Evolutionary conservation across 2,797 vertebrate species (phyloP).

Genomic region (Phyllotis vaccarum): DNA sequence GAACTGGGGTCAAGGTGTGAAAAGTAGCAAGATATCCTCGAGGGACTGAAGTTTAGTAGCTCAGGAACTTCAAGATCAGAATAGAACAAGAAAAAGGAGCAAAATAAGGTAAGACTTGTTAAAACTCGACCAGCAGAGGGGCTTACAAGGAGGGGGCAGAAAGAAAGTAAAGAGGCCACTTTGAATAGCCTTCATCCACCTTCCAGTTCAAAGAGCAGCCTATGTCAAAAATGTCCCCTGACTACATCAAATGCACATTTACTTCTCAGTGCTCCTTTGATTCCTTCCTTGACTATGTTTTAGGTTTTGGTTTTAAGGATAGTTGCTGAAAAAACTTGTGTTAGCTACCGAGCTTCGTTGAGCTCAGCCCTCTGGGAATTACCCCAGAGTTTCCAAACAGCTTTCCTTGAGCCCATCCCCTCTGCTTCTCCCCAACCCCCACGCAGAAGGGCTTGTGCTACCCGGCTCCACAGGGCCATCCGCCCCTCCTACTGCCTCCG

Average conservation of each 20-base stretch:
- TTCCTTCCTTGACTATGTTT: background rate
- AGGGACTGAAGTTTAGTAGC: background rate
- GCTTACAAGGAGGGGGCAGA: background rate
- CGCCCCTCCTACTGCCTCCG: conserved; percentile 38
- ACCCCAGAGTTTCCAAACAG: background rate
- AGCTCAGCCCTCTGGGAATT: background rate
- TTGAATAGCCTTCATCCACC: background rate
- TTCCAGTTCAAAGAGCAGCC: background rate
- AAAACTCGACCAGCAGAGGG: background rate
- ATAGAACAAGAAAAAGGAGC: background rate
- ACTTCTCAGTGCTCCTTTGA: background rate
- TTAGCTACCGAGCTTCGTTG: background rate
- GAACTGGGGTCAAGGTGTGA: background rate
- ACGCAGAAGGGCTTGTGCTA: background rate
- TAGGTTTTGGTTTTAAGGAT: conserved; percentile 26
- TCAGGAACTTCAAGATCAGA: background rate
- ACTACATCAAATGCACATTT: background rate
- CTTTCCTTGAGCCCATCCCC: background rate
- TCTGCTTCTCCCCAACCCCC: background rate
- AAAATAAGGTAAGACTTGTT: background rate
- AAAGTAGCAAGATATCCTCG: background rate
- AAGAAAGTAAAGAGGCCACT: background rate
- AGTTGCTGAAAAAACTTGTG: background rate
- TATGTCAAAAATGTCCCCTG: background rate
- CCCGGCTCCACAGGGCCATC: background rate